Conservation (phyloP, 2,797 vertebrate species). For the Anniella stebbinsi region DNA sequence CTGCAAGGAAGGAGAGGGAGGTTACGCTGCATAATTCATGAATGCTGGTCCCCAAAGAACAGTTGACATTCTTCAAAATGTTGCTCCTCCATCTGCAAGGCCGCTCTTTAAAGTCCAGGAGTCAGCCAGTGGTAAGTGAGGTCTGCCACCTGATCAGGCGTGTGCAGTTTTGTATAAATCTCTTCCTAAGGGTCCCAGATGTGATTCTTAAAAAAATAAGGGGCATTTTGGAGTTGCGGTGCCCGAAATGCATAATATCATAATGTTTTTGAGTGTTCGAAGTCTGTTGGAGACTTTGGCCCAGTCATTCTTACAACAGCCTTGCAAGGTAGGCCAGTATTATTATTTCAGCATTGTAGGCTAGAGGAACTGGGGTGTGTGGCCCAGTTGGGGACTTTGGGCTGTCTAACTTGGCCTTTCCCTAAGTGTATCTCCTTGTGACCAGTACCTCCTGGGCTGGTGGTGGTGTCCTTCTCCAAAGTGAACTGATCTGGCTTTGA, state of each 20-base stretch:
- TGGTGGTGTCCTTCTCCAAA: background rate
- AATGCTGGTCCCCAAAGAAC: background rate
- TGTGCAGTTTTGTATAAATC: background rate
- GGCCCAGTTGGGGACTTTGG: background rate
- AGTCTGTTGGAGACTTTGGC: background rate
- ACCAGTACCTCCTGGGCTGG: background rate
- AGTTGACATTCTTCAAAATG: background rate
- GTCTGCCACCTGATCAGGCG: background rate
- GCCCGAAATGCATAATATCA: too few relatives aligned
- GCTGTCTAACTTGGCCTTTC: background rate
- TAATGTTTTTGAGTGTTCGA: too few relatives aligned
- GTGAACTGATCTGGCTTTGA: too few relatives aligned
- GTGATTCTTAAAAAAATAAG: background rate
- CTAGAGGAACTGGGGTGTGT: background rate
- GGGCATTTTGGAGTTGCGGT: background rate
- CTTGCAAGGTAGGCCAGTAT: background rate
- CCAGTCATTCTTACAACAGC: background rate
- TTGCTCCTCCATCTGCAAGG: background rate
- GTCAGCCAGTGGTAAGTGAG: background rate
- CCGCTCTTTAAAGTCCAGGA: fast-evolving
- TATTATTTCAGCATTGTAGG: background rate
- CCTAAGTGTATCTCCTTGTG: background rate
- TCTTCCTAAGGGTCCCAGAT: background rate
- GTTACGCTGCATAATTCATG: background rate
- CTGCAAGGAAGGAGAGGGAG: background rate